These are phyloP conservation scores for Melanerpes formicivorus DNA, from an alignment of 2,113 vertebrate genomes.

Conservation along the genomic window DNA sequence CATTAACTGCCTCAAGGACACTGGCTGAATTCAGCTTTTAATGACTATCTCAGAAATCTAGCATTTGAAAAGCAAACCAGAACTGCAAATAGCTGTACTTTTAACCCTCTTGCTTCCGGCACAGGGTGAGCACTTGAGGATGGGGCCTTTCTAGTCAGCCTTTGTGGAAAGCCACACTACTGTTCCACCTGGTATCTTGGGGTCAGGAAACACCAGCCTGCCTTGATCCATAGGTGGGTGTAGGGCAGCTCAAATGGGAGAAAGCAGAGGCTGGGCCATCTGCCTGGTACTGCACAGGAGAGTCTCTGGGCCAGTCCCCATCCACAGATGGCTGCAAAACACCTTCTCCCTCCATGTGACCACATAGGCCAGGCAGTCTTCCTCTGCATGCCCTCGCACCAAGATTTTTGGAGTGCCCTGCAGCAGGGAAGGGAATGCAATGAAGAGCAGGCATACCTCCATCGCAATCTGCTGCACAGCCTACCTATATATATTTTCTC, in stretches of 20 bases:
- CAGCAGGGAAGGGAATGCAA: background rate
- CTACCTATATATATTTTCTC: background rate
- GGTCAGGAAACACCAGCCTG: background rate
- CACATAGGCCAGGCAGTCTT: fast-evolving
- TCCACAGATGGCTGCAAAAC: background rate
- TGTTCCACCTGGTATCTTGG: background rate
- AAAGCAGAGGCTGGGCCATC: fast-evolving
- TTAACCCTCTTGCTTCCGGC: background rate
- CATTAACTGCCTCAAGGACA: constrained; percentile 79
- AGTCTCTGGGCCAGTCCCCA: background rate
- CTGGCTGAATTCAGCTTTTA: constrained; percentile 71
- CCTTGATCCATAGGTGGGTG: background rate
- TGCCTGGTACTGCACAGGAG: fast-evolving
- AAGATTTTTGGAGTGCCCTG: background rate
- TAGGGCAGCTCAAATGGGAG: background rate
- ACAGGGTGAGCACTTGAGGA: fast-evolving
- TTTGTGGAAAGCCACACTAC: background rate
- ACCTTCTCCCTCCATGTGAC: background rate
- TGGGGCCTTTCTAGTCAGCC: background rate
- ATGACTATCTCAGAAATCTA: constrained; percentile 57
- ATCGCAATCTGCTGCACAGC: background rate
- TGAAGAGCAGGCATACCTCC: background rate
- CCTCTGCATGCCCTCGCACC: background rate
- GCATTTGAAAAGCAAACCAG: background rate
- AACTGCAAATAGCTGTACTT: background rate